Base-by-base conservation (phyloP, 2,888 invertebrate genomes). In the Troides oblongomaculatus region DNA sequence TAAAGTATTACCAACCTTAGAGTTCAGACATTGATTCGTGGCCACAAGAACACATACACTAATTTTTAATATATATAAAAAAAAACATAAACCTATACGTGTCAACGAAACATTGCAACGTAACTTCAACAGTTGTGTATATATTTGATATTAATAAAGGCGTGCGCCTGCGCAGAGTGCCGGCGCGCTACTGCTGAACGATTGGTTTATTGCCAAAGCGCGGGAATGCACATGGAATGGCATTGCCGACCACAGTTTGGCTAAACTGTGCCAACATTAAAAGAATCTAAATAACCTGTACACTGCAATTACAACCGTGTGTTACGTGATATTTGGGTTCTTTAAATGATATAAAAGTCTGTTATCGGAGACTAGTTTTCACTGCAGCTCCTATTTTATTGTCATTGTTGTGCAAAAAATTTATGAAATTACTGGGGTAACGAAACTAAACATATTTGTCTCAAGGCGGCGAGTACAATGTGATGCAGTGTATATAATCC, bases 141-240 rank as follows among this genome's bases (percentile, higher is more conserved):
- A 8, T 68, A 64, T 72, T 65, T 58, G 57, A 68, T 72, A 61
- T 73, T 63, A 80, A 79, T 74, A 72, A 79, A 86, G 79, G 78
- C 87, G 86, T 84, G 84, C 87, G 84, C 79, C 72, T 75, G 81
- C 85, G 82, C 81, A 71, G 78, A 74, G 77, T 72, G 72, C 74
- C 80, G 70, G 76, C 84, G 81, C 85, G 78, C 75, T 82, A 91
- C 91, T 90, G 84, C 73, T 79, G 63, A 64, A 73, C 81, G 82
- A 88, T 90, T 89, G 87, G 87, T 78, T 69, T 39, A 69, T 43
- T 66, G 74, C 74, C 71, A 76, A 78, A 81, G 75, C 85, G 87
- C 88, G 89, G 87, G 85, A 89, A 87, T 82, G 84, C 81, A 82
- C 76, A 73, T 76, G 75, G 73, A 73, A 72, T 72, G 83, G 81